phyloP scores from a whole-genome alignment of 2,113 vertebrate genomes.

The Eleginops maclovinus region DNA sequence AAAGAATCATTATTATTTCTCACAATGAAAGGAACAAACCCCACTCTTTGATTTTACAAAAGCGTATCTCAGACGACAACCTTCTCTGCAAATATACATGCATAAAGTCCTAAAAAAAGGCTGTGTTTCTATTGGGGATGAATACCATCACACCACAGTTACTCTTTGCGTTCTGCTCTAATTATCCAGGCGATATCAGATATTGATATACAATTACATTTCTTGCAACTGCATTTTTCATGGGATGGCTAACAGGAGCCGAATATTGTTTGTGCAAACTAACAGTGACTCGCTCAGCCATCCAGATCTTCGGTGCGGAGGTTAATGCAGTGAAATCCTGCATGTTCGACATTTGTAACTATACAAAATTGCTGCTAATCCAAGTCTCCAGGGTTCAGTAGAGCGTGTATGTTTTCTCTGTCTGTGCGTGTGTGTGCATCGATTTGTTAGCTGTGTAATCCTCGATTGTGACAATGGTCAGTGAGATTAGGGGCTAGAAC shows the following conservation, averaged over 20 bases:
- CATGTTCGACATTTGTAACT: conserved; percentile 65
- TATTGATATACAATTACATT: conserved; percentile 35
- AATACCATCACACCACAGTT: not conserved
- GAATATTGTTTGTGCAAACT: conserved; percentile 10
- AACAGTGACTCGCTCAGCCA: not conserved
- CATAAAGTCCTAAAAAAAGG: too few relatives aligned
- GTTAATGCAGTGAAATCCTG: conserved; percentile 66
- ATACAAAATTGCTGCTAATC: conserved; percentile 68
- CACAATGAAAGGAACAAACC: not conserved
- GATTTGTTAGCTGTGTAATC: conserved; percentile 80
- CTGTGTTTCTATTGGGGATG: not conserved
- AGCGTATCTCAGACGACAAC: not conserved
- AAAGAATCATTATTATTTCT: not conserved
- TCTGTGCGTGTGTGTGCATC: conserved; percentile 59
- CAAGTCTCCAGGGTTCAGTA: conserved; percentile 56
- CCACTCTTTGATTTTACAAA: not conserved
- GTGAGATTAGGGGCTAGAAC: conserved; percentile 78
- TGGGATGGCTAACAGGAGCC: conserved; percentile 12
- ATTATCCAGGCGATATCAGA: conserved; percentile 34
- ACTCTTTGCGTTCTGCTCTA: conserved; percentile 11
- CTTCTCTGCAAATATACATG: not conserved
- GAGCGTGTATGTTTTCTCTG: conserved; percentile 18
- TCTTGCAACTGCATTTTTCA: conserved; percentile 13
- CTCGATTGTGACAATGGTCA: conserved; percentile 81
- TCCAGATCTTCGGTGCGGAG: conserved; percentile 12